Evolutionary conservation across 2,113 vertebrate species (phyloP), one percentile per base, ranked within the genome.

Genomic region (Triplophysa siluroides): DNA sequence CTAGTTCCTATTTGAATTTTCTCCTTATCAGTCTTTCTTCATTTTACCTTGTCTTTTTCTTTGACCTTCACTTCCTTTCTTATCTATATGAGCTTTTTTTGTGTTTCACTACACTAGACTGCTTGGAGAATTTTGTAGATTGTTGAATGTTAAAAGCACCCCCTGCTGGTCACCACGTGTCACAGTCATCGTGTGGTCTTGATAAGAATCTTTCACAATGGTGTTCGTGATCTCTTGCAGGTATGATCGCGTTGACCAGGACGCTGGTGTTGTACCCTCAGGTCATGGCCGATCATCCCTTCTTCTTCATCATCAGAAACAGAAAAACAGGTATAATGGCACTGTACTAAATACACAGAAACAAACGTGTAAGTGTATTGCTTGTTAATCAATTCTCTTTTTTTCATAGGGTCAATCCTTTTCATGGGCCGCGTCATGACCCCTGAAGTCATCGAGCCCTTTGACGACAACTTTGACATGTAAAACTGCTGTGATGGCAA

Each of bases 371-470:
- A 12, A 41, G n/a, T 38, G 3, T 63, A 21, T 69, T 13, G 19
- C 3, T 9, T 52, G 8, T 54, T 19, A 52, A 21, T 58, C 0
- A 5, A 23, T 58, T 41, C 58, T 41, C 81, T 75, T 67, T 33
- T 50, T 56, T 41, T 43, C 38, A 8, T 75, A 99, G 98, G 96
- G 13, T 94, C 93, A 0, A 92, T 99, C 84, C 88, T 99, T 52
- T 98, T 98, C 90, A 96, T 99, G 95, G 98, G 98, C 71, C 92
- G 97, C 88, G 96, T 99, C 78, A 96, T 99, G 97, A 96, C 96
- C 85, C 98, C 98, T 0, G 97, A 99, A 88, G 92, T 94, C 70
- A 92, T 97, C 87, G 96, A 95, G 61, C 72, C 93, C 56, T 95
- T 88, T 24, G 94, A 94, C 86, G 94, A 93, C 0, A 95, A 98